Percentiles rank a stretch among this genome's conserved stretches.
Conservation (phyloP, 2,888 invertebrate genomes). For the Ganaspis brasiliensis region DNA sequence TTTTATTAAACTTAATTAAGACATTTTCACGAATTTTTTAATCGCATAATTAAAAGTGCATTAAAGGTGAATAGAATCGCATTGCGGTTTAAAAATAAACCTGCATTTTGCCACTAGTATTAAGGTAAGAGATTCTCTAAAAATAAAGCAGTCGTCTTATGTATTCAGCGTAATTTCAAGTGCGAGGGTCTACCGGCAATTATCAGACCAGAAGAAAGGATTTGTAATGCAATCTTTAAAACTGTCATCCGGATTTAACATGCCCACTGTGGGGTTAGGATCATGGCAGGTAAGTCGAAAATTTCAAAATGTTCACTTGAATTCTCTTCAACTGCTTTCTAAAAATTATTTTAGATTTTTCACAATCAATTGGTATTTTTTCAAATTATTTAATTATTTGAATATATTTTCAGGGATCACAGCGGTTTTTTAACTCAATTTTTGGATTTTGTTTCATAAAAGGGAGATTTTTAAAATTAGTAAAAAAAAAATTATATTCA, state of each 20-base stretch:
- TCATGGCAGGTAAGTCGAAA: conserved; percentile 77
- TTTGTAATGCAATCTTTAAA: conserved; percentile 68
- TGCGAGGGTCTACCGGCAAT: conserved; percentile 9
- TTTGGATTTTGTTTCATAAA: no score
- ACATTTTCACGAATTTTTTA: not conserved
- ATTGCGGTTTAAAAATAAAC: conserved; percentile 56
- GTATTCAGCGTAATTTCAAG: conserved; percentile 32
- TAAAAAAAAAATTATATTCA: no score
- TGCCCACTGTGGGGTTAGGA: conserved; percentile 88
- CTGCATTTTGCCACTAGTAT: conserved; percentile 27
- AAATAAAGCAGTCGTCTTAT: conserved; percentile 37
- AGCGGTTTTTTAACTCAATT: no score
- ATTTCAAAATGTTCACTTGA: not conserved
- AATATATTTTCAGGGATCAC: no score
- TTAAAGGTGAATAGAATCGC: conserved; percentile 28
- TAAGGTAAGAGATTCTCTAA: conserved; percentile 49
- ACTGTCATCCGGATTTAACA: conserved; percentile 81
- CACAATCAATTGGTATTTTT: no score
- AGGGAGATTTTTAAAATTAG: no score
- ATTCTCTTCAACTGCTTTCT: no score
- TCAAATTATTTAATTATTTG: no score
- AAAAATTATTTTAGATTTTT: no score
- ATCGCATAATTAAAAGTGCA: not conserved
- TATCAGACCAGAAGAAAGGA: conserved; percentile 40
- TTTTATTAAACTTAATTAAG: not conserved